Evolutionary conservation across 2,888 invertebrate genomes (phyloP), one percentile per base, ranked within the genome.

Genomic region (Nymphalis urticae): DNA sequence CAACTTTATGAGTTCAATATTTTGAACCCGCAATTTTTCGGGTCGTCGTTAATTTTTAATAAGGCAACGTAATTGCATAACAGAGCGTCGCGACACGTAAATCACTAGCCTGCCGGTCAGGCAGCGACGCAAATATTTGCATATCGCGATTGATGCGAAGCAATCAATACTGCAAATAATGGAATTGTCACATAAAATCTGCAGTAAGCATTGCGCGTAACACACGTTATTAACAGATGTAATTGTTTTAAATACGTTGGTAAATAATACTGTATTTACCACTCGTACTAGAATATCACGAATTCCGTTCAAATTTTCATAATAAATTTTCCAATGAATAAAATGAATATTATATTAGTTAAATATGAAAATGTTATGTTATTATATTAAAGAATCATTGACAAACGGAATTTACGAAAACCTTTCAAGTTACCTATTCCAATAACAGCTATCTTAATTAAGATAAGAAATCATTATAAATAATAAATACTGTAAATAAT

Each of bases 141-240:
- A 89, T 89, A 89, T 88, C 88, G 85, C 88, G 89, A 92, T 91
- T 91, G 90, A 92, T 91, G 87, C 87, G 80, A 85, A 82, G 86
- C 90, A 92, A 92, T 92, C 92, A 91, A 90, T 91, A 88, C 86
- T 84, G 89, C 89, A 92, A 92, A 92, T 91, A 91, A 88, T 89
- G 86, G 86, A 88, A 88, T 86, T 86, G 82, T 85, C 86, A 82
- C 85, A 86, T 87, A 85, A 83, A 87, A 86, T 84, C 83, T 84
- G 84, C 87, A 85, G 87, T 89, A 83, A 86, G 75, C 80, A 85
- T 86, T 85, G 79, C 75, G 76, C 76, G 72, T 74, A 76, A 79
- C 75, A 73, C 75, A 74, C 77, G 75, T 78, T 79, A 80, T 77
- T 76, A 79, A 79, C 72, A 75, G 73, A 74, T 77, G 76, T 77